phyloP scores from a whole-genome alignment of 2,113 vertebrate species.

The Neotoma lepida region DNA sequence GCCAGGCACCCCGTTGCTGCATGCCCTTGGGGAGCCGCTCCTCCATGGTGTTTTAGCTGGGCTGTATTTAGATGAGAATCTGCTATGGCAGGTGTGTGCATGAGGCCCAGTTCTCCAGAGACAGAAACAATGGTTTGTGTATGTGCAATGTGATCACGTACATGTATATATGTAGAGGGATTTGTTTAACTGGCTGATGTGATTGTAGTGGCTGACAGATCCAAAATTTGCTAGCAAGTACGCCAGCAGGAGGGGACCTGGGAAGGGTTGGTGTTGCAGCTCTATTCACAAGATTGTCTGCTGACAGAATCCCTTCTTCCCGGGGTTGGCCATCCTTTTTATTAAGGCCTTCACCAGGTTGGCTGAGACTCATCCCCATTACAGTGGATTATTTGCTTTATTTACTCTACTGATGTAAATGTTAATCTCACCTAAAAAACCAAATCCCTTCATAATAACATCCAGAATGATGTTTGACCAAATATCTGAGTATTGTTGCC shows the following conservation, averaged over 20 bases:
- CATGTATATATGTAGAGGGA: neutral
- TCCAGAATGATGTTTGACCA: neutral
- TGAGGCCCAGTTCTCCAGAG: neutral
- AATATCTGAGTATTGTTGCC: neutral
- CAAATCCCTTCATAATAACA: neutral
- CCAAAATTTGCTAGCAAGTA: neutral
- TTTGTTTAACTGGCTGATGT: neutral
- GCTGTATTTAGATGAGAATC: neutral
- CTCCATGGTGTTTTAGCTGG: neutral
- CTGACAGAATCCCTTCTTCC: neutral
- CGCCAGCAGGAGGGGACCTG: neutral
- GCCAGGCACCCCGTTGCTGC: accelerated
- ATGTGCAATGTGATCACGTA: neutral
- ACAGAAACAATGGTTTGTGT: neutral
- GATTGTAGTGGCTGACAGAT: neutral
- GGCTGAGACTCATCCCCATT: neutral
- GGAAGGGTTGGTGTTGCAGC: neutral
- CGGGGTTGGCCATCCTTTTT: neutral
- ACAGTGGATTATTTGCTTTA: neutral
- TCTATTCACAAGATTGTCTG: neutral
- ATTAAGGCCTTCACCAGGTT: neutral
- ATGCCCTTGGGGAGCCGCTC: neutral
- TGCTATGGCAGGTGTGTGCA: neutral
- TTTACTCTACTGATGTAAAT: neutral
- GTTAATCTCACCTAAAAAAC: neutral